Conservation (phyloP, 2,113 vertebrate genomes). For the Sclerurus mexicanus region DNA sequence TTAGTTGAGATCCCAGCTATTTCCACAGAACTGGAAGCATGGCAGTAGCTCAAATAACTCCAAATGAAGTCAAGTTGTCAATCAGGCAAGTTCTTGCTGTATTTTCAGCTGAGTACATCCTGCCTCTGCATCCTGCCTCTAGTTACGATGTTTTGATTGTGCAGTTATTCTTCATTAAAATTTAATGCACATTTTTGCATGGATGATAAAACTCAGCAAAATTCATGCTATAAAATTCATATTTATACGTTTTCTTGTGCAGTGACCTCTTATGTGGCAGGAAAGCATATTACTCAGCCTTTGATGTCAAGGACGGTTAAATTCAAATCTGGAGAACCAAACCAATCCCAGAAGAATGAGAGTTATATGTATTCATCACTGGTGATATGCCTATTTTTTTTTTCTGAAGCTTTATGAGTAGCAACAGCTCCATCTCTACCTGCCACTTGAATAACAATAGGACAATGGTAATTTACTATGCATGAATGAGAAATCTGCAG, state of each 20-base stretch:
- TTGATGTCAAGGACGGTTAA: not conserved
- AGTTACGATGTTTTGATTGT: accelerated
- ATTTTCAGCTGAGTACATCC: not conserved
- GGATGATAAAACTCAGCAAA: not conserved
- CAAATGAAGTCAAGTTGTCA: not conserved
- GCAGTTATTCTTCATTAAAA: not conserved
- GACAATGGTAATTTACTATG: not conserved
- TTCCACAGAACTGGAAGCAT: not conserved
- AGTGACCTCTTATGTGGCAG: not conserved
- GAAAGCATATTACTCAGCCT: not conserved
- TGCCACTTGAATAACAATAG: not conserved
- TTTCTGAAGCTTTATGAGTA: not conserved
- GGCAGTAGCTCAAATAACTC: not conserved
- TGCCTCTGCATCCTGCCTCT: not conserved
- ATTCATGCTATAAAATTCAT: not conserved
- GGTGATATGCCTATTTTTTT: not conserved
- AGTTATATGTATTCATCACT: not conserved
- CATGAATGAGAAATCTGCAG: not conserved
- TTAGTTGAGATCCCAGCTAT: too few relatives aligned
- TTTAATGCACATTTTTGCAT: not conserved
- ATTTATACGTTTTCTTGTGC: not conserved
- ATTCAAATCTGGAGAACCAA: constrained; percentile 2
- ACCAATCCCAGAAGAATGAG: not conserved
- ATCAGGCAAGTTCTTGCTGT: not conserved
- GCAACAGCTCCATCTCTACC: not conserved